Base-by-base conservation (phyloP, 2,797 vertebrate species). In the Sylvilagus floridanus region DNA sequence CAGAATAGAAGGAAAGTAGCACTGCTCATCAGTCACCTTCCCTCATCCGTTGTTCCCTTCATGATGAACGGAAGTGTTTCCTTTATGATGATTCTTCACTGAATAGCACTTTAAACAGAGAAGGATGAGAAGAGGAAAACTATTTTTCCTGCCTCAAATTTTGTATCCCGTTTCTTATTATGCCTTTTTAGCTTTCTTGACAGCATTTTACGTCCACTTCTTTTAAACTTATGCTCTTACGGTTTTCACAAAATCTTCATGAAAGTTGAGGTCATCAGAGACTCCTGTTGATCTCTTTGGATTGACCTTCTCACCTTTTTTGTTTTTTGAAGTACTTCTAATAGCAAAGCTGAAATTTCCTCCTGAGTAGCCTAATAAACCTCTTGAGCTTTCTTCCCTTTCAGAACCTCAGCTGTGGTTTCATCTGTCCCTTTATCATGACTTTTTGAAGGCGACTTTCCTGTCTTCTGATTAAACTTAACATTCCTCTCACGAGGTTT, bases 311-410 rank as follows among this genome's bases (percentile, higher is more conserved):
- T 7, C 12, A 1, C 6, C 24, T 26, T 65, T 72, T 77, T 93
- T 91, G 63, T 83, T 92, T 77, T 91, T 8, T n/a, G n/a, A 91
- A 47, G 87, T 84, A 57, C 57, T 78, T 90, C 12, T 11, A 10
- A 52, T 84, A 78, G 42, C 62, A 75, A 88, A 83, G 7, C 11
- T 32, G 24, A 90, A 87, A 71, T 84, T 68, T 82, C 28, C 62
- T 95, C 84, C 62, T 87, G 35, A 82, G 69, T 63, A 57, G 47
- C 35, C 84, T 47, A 85, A 76, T 66, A 79, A 83, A 65, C 28
- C 30, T 75, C 52, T 16, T 63, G 28, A 84, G 24, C 35, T 77
- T 94, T 54, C 57, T 54, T 73, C 30, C 11, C 2, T 84, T 78
- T 28, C 62, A 79, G 50, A 95, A 32, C 75, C 60, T 89, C 21